These are phyloP conservation scores for Agrochola circellaris DNA, from an alignment of 2,888 invertebrate species.

Conservation along the genomic window DNA sequence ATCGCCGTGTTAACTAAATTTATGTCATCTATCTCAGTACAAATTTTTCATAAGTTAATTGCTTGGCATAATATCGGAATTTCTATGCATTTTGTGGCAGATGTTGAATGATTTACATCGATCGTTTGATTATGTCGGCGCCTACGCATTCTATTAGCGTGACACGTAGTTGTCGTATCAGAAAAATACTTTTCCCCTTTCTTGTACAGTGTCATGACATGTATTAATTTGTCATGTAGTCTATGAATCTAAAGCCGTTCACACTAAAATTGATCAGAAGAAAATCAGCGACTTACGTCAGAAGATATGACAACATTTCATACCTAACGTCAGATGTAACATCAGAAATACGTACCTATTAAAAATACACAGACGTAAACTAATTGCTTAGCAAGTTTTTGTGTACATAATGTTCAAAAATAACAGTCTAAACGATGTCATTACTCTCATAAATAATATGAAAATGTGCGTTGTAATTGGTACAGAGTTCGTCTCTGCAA, in stretches of 20 bases:
- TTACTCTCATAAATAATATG: conserved; percentile 46
- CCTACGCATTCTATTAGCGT: conserved; percentile 19
- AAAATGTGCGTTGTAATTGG: conserved; percentile 51
- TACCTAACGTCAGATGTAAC: conserved; percentile 28
- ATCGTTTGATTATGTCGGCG: conserved; percentile 18
- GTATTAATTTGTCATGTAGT: conserved; percentile 14
- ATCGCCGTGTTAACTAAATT: conserved; percentile 34
- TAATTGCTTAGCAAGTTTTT: conserved; percentile 50
- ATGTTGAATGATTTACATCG: conserved; percentile 12
- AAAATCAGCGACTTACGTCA: conserved; percentile 8
- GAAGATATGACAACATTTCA: conserved; percentile 27
- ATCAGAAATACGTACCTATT: conserved; percentile 34
- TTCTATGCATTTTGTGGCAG: conserved; percentile 8
- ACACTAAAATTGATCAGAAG: conserved; percentile 18
- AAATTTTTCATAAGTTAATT: conserved; percentile 45
- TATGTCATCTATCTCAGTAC: conserved; percentile 20
- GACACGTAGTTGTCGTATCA: background rate
- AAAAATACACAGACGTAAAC: conserved; percentile 44
- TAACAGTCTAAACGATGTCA: conserved; percentile 44
- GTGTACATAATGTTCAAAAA: conserved; percentile 25
- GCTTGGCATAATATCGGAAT: conserved; percentile 12
- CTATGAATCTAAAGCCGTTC: conserved; percentile 5
- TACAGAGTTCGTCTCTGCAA: conserved; percentile 57
- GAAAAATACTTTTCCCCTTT: conserved; percentile 15
- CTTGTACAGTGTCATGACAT: conserved; percentile 4